phyloP scores from a whole-genome alignment of 2,113 vertebrate species.

The Bungarus multicinctus region DNA sequence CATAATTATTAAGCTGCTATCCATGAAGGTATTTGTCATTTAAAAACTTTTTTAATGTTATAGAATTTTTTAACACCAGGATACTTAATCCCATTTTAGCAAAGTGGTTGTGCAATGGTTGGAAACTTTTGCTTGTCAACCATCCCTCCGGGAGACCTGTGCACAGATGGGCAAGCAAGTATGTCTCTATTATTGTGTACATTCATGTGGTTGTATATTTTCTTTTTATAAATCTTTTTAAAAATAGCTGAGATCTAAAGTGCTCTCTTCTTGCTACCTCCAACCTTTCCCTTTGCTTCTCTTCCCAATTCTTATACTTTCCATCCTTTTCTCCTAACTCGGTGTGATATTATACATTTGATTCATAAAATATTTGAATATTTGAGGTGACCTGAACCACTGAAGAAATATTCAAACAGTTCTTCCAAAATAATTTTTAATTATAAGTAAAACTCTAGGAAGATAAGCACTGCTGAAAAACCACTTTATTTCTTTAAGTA shows the following conservation, averaged over 20 bases:
- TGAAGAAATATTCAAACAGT: not conserved
- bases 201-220: not conserved
- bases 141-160: not conserved
- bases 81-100: not conserved
- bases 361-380: not conserved
- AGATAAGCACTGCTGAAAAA: slow-evolving; percentile 23
- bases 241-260: not conserved
- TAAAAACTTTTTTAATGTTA: not conserved
- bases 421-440: not conserved
- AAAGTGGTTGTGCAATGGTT: not conserved
- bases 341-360: not conserved
- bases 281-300: not conserved
- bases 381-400: not conserved
- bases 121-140: not conserved
- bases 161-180: not conserved
- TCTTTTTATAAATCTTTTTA: not conserved
- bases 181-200: not conserved
- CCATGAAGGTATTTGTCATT: not conserved
- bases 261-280: not conserved
- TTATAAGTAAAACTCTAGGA: slow-evolving; percentile 5
- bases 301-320: not conserved
- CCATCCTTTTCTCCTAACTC: not conserved
- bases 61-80: not conserved
- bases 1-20: not conserved
- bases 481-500: not conserved